These are phyloP conservation scores for Anguilla anguilla DNA, from an alignment of 2,797 vertebrate genomes.

Conservation along the genomic window DNA sequence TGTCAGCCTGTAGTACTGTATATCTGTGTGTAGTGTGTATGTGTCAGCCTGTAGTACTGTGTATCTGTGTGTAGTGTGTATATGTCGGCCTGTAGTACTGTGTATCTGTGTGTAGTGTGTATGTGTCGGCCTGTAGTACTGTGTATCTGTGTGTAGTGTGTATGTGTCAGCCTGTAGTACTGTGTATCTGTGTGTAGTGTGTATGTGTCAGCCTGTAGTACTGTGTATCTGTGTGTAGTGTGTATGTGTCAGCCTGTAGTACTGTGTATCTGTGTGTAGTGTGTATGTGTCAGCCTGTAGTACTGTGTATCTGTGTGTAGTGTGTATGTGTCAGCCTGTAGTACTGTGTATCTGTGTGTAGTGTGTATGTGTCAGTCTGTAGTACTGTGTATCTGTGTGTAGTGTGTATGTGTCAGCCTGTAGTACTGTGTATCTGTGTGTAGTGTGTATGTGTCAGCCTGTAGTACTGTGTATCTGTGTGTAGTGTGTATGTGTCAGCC, in stretches of 20 bases:
- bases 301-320: background rate
- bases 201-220: background rate
- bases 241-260: background rate
- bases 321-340: background rate
- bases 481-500: too few species aligned
- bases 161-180: background rate
- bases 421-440: background rate
- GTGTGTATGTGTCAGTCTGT: slow-evolving; percentile 1
- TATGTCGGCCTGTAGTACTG: too few species aligned
- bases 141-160: background rate
- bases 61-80: too few species aligned
- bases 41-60: background rate
- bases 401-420: too few species aligned
- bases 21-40: background rate
- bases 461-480: too few species aligned
- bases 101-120: too few species aligned
- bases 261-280: background rate
- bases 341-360: too few species aligned
- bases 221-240: background rate
- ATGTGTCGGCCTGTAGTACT: too few species aligned
- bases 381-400: background rate
- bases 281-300: background rate
- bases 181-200: background rate
- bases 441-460: background rate
- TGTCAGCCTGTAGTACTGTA: background rate